Evolutionary conservation across 2,888 invertebrate species (phyloP).

Genomic region (Ophioninae sp.): DNA sequence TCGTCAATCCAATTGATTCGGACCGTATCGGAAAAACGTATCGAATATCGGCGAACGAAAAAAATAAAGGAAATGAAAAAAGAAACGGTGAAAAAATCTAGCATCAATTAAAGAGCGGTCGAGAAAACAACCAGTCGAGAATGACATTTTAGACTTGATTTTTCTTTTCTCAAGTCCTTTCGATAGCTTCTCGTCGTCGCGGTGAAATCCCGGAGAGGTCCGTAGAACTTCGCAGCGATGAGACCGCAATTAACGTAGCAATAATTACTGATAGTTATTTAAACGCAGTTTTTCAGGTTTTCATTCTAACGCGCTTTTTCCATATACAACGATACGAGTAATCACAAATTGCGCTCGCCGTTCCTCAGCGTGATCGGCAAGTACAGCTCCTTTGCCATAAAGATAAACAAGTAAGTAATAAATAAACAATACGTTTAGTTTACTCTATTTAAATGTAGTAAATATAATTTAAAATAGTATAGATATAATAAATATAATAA

Average conservation of each 20-base stretch:
- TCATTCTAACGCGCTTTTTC: constrained; percentile 18
- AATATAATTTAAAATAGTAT: too few relatives aligned
- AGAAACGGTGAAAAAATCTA: background rate
- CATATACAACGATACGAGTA: constrained; percentile 6
- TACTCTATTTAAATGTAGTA: too few relatives aligned
- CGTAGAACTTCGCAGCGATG: constrained; percentile 13
- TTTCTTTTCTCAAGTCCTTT: constrained; percentile 36
- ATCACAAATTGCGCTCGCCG: background rate
- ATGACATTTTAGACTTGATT: constrained; percentile 17
- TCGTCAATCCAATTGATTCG: constrained; percentile 1
- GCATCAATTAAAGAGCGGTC: constrained; percentile 45
- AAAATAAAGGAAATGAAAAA: constrained; percentile 17
- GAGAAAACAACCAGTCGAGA: constrained; percentile 56
- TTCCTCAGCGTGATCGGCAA: too few relatives aligned
- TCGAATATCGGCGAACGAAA: constrained; percentile 5
- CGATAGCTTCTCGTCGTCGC: constrained; percentile 17
- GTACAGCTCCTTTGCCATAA: too few relatives aligned
- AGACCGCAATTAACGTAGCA: constrained; percentile 52
- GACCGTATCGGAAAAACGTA: constrained; percentile 4
- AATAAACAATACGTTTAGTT: too few relatives aligned
- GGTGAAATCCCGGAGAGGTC: constrained; percentile 51
- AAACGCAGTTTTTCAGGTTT: background rate
- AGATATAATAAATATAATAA: too few relatives aligned
- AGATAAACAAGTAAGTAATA: too few relatives aligned
- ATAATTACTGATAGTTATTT: constrained; percentile 47